Conservation (phyloP, 2,888 invertebrate genomes). For the Kuschelorhynchus macadamiae region DNA sequence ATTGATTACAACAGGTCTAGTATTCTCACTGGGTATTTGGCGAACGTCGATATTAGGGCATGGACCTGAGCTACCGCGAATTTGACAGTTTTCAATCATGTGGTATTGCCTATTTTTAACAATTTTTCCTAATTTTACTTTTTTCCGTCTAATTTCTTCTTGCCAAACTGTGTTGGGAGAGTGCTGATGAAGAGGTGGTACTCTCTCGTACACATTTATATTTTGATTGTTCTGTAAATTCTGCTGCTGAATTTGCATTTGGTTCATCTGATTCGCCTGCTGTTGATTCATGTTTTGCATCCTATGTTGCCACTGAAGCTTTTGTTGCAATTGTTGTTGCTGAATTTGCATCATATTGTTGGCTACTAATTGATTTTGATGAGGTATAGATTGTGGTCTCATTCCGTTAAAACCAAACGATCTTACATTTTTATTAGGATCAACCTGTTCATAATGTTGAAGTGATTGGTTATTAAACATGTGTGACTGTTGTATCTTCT, state of each 20-base stretch:
- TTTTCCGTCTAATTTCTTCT: constrained; percentile 74
- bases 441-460: constrained; percentile 64
- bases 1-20: constrained; percentile 63
- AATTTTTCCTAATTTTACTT: constrained; percentile 70
- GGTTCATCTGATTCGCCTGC: constrained; percentile 53
- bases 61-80: constrained; percentile 62
- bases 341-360: constrained; percentile 48
- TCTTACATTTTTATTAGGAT: constrained; percentile 63
- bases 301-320: constrained; percentile 70
- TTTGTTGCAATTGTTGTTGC: constrained; percentile 70
- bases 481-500: constrained; percentile 53
- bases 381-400: constrained; percentile 58
- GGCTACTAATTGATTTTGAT: constrained; percentile 66
- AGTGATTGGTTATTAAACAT: constrained; percentile 50
- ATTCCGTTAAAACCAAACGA: constrained; percentile 61
- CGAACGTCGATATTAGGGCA: constrained; percentile 76
- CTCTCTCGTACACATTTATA: constrained; percentile 75
- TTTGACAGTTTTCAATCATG: constrained; percentile 61
- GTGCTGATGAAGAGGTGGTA: constrained; percentile 82
- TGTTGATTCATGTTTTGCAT: constrained; percentile 70
- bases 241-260: constrained; percentile 53
- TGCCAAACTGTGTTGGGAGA: constrained; percentile 74
- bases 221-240: constrained; percentile 60
- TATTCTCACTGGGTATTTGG: constrained; percentile 70
- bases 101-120: constrained; percentile 72